Evolutionary conservation across 1,140 invertebrate species (phyloP).

Genomic region (Drosophila virilis): DNA sequence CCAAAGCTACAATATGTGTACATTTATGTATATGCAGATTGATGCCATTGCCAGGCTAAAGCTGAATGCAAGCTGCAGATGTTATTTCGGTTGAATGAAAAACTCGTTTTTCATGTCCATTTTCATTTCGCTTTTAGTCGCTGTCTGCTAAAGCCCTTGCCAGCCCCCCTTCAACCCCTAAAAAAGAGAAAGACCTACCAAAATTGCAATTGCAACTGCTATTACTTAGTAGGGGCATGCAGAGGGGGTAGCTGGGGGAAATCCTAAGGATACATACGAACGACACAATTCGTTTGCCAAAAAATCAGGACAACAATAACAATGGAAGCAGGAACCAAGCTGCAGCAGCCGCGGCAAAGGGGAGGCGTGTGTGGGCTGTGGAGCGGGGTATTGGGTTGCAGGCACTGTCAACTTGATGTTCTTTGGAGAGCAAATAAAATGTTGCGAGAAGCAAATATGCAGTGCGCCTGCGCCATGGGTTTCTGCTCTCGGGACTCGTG

Average conservation of each 20-base stretch:
- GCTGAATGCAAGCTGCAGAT: constrained; percentile 16
- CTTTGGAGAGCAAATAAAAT: constrained; percentile 25
- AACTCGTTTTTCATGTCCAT: constrained; percentile 50
- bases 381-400: neutral
- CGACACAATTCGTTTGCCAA: constrained; percentile 63
- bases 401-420: constrained; percentile 4
- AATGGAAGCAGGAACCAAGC: constrained; percentile 35
- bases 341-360: constrained; percentile 3
- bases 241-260: neutral
- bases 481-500: constrained; percentile 12
- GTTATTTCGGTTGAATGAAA: constrained; percentile 20
- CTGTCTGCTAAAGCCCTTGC: neutral
- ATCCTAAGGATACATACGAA: constrained; percentile 61
- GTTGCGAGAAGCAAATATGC: constrained; percentile 1
- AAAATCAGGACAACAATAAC: constrained; percentile 58
- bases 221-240: constrained; percentile 7
- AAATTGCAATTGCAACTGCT: constrained; percentile 32
- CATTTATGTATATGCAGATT: constrained; percentile 25
- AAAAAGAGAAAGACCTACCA: neutral
- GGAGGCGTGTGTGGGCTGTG: neutral
- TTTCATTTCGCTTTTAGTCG: constrained; percentile 43
- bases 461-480: constrained; percentile 31
- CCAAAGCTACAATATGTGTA: too few species aligned
- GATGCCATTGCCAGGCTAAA: constrained; percentile 31
- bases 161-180: neutral